These are phyloP conservation scores for Drosophila ercepeae DNA, from an alignment of 1,140 invertebrate species.

Conservation along the genomic window DNA sequence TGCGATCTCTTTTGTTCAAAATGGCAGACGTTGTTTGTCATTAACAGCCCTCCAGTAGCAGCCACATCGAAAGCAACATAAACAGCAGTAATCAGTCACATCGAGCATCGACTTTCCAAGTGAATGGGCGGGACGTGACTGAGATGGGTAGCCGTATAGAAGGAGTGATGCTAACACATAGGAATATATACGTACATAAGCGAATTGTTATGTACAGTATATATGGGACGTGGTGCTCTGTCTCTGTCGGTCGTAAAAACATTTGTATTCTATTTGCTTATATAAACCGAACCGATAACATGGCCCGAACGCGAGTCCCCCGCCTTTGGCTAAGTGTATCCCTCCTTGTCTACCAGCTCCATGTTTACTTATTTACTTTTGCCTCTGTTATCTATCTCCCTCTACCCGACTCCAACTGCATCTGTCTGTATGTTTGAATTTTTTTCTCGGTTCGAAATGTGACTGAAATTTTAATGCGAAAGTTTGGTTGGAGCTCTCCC, in stretches of 20 bases:
- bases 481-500: conserved; percentile 30
- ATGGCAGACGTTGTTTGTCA: conserved; percentile 79
- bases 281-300: conserved; percentile 51
- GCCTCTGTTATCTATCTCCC: conserved; percentile 38
- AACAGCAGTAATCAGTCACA: conserved; percentile 78
- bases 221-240: conserved; percentile 18
- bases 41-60: conserved; percentile 51
- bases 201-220: background rate
- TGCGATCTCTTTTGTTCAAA: conserved; percentile 58
- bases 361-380: conserved; percentile 76
- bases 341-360: conserved; percentile 42
- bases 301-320: conserved; percentile 39
- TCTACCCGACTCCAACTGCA: conserved; percentile 18
- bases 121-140: conserved; percentile 78
- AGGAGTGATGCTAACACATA: conserved; percentile 17
- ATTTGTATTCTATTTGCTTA: conserved; percentile 76
- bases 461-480: conserved; percentile 78
- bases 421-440: conserved; percentile 43
- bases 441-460: conserved; percentile 71
- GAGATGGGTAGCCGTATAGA: conserved; percentile 40
- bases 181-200: conserved; percentile 3
- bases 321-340: conserved; percentile 1
- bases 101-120: conserved; percentile 80
- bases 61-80: conserved; percentile 41
- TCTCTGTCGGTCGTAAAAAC: conserved; percentile 49